Percentiles rank a stretch among this genome's conserved stretches.
These are phyloP conservation scores for Vollenhovia emeryi DNA, from an alignment of 1,140 invertebrate genomes.

Conservation along the genomic window DNA sequence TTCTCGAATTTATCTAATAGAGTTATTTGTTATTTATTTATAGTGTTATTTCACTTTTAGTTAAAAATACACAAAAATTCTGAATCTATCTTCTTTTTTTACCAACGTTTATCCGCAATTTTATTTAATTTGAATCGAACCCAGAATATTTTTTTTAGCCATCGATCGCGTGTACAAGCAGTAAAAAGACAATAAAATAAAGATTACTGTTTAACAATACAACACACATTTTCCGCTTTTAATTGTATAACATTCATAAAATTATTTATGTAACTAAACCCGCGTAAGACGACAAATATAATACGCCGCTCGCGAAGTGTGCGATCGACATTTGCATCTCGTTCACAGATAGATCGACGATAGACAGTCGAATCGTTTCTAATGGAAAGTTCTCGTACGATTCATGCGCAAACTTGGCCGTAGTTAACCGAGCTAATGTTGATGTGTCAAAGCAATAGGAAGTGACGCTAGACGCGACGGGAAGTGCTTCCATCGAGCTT, in stretches of 20 bases:
- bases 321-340: background rate
- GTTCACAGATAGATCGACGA: background rate
- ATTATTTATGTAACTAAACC: background rate
- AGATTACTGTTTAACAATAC: background rate
- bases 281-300: background rate
- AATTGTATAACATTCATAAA: background rate
- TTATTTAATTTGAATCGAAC: background rate
- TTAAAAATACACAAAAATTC: background rate
- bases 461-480: background rate
- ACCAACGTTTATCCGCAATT: background rate
- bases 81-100: background rate
- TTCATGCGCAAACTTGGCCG: constrained; percentile 43
- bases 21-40: background rate
- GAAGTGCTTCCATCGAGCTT: constrained; percentile 31
- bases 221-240: background rate
- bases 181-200: background rate
- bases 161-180: background rate
- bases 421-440: constrained; percentile 62
- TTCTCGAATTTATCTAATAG: background rate
- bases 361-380: constrained; percentile 2
- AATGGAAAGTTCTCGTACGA: constrained; percentile 5
- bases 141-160: background rate
- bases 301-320: background rate
- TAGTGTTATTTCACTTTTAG: background rate
- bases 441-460: constrained; percentile 20